Percentiles rank a stretch among this genome's conserved stretches.
Evolutionary conservation across 2,113 vertebrate genomes (phyloP).

Genomic region (Myodes glareolus): DNA sequence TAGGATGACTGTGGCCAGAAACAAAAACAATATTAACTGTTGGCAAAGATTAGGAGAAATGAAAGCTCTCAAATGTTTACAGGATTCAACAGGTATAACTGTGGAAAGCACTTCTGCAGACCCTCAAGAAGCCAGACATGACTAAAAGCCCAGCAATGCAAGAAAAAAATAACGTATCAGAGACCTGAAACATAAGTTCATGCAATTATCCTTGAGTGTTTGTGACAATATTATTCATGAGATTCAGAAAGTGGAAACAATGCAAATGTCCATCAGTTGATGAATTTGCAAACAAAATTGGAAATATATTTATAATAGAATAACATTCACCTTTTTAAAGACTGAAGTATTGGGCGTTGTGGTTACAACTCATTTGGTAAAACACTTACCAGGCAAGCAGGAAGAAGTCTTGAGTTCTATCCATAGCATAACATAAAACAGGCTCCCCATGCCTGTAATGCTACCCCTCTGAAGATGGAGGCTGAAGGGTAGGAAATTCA

Average conservation of each 20-base stretch:
- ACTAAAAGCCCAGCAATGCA: neutral
- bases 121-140: neutral
- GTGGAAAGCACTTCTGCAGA: neutral
- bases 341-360: neutral
- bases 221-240: neutral
- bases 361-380: neutral
- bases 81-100: neutral
- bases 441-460: too few relatives aligned
- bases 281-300: conserved; percentile 2
- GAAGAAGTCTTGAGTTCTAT: too few relatives aligned
- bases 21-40: neutral
- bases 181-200: conserved; percentile 27
- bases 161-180: neutral
- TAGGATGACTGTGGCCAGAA: neutral
- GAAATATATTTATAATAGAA: neutral
- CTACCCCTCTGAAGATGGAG: too few relatives aligned
- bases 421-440: too few relatives aligned
- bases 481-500: too few relatives aligned
- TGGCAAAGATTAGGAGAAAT: neutral
- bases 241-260: neutral
- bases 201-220: conserved; percentile 20
- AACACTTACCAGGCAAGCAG: neutral
- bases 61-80: neutral
- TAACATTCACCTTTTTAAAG: neutral
- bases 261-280: neutral